Base-by-base conservation (phyloP, 2,888 invertebrate species). In the Erynnis tages region DNA sequence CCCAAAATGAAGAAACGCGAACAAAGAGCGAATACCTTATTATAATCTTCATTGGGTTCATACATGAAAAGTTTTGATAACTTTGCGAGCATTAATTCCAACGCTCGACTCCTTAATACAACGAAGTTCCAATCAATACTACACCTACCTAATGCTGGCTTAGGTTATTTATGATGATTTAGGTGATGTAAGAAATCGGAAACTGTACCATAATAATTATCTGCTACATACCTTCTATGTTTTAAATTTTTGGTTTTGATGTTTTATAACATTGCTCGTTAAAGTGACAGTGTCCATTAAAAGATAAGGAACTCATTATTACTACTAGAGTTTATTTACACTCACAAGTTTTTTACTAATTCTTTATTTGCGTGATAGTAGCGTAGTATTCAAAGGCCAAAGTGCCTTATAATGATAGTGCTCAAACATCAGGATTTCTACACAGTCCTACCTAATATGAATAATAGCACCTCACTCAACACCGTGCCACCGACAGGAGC, bases 31-130 rank as follows among this genome's bases (percentile, higher is more conserved):
- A 29, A 44, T 21, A 21, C 5, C 4, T 21, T 21, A 3, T 21
- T 14, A 47, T 29, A 21, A 16, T 29, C 37, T 35, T 45, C 14
- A 37, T 37, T 46, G 29, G 47, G 27, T 47, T 47, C 19, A 38
- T 37, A 29, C 37, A 47, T 38, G 47, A 16, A 37, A 47, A 47
- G 47, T 8, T 29, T 16, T n/a, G 16, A 29, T 47, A 38, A 47
- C 47, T 47, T 29, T 6, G n/a, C 29, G 5, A 29, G 37, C 19
- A 29, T 38, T 38, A 37, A 21, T 37, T 14, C 34, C 34, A 16
- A 35, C 34, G 23, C 34, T n/a, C n/a, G n/a, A n/a, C n/a, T 35
- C 30, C 21, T 34, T 34, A 45, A 34, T 45, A 34, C 37, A 19
- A 47, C 19, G 13, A 38, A 29, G 13, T 29, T 27, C 14, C 13